Conservation (phyloP, 2,797 vertebrate genomes). For the Pteronotus mesoamericanus region DNA sequence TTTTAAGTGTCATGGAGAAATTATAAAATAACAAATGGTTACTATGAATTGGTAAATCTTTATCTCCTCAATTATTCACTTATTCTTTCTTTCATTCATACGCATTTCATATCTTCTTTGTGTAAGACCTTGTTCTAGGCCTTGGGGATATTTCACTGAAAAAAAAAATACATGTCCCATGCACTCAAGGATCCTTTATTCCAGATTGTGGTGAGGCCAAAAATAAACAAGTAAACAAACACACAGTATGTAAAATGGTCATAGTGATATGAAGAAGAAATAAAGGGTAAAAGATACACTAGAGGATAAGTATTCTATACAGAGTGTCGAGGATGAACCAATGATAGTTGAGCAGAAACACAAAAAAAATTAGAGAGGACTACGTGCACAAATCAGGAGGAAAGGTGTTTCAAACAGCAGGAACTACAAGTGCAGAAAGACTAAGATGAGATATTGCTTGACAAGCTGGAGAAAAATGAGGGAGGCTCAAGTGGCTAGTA, state of each 20-base stretch:
- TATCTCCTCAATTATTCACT: background rate
- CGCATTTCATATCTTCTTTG: background rate
- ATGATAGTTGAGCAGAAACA: background rate
- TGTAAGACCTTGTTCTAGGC: background rate
- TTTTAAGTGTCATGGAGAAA: background rate
- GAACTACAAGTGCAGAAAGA: background rate
- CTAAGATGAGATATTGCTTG: background rate
- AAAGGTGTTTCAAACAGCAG: background rate
- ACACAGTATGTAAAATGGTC: background rate
- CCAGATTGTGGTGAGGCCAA: background rate
- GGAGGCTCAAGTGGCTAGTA: background rate
- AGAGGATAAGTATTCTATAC: background rate
- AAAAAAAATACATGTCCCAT: background rate
- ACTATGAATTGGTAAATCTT: background rate
- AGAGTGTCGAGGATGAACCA: background rate
- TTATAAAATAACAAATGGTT: background rate
- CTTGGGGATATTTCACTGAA: background rate
- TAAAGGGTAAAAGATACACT: background rate
- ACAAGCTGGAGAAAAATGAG: background rate
- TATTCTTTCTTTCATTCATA: conserved; percentile 32
- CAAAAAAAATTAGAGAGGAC: background rate
- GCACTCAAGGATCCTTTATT: background rate
- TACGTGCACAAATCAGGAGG: conserved; percentile 22
- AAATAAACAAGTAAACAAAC: background rate
- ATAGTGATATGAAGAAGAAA: background rate